These are phyloP conservation scores for Ectemnius lituratus DNA, from an alignment of 2,888 invertebrate genomes.

Conservation along the genomic window DNA sequence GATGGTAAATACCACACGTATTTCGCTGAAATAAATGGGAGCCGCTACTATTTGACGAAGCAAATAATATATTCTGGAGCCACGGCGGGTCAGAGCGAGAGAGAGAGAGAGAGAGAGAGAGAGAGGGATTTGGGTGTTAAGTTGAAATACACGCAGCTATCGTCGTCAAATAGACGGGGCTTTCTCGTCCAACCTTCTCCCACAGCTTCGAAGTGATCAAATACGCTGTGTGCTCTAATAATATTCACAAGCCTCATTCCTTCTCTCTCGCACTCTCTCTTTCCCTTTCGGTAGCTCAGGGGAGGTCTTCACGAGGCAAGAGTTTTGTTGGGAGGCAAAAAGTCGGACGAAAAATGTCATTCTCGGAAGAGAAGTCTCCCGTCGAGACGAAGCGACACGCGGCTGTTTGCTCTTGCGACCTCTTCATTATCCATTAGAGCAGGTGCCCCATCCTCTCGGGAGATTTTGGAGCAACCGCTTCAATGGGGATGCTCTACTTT, in stretches of 20 bases:
- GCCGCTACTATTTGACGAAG: conserved; percentile 8
- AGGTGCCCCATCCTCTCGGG: background rate
- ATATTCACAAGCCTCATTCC: conserved; percentile 9
- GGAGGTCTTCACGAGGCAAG: no score
- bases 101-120: no score
- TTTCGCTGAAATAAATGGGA: conserved; percentile 14
- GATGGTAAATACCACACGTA: conserved; percentile 7
- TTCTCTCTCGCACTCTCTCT: no score
- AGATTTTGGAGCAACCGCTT: conserved; percentile 10
- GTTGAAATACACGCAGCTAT: no score
- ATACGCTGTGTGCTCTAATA: conserved; percentile 19
- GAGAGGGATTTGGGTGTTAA: no score
- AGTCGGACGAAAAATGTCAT: conserved; percentile 17
- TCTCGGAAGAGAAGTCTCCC: conserved; percentile 1
- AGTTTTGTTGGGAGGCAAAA: background rate
- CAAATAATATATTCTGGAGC: conserved; percentile 4
- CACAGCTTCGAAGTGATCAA: conserved; percentile 27
- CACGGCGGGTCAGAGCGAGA: no score
- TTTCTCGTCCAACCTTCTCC: background rate
- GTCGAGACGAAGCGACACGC: conserved; percentile 10
- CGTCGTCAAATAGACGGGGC: conserved; percentile 13
- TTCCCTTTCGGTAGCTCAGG: no score
- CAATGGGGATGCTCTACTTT: background rate
- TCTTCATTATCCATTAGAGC: conserved; percentile 17
- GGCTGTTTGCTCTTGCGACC: conserved; percentile 14